phyloP scores from a whole-genome alignment of 2,113 vertebrate genomes.

The Poecile atricapillus region DNA sequence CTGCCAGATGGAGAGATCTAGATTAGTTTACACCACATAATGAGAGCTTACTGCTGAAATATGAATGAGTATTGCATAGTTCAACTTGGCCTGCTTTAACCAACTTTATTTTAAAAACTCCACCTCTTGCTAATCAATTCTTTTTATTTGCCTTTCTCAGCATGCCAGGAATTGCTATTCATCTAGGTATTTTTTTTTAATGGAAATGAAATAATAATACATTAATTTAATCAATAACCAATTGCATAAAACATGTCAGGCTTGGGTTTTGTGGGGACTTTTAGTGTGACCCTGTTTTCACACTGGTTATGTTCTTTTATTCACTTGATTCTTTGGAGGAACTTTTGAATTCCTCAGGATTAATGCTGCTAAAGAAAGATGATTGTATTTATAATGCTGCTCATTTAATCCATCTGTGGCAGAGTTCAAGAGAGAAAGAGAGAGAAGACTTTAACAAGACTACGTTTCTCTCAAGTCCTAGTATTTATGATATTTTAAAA shows the following conservation, averaged over 20 bases:
- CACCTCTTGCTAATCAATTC: neutral
- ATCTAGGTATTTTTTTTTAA: neutral
- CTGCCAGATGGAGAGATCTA: conserved; percentile 12
- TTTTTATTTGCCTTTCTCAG: neutral
- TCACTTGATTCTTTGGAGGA: neutral
- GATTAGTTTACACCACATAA: neutral
- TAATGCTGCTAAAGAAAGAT: neutral
- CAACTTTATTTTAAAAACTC: neutral
- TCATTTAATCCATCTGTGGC: neutral
- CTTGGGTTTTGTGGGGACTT: neutral
- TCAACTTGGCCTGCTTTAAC: neutral
- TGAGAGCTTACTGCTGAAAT: neutral
- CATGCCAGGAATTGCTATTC: neutral
- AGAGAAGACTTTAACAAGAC: neutral
- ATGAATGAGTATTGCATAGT: neutral
- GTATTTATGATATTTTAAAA: neutral
- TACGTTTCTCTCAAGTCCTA: neutral
- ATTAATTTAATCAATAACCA: neutral
- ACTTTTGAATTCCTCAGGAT: neutral
- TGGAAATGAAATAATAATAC: neutral
- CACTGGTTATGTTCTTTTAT: neutral
- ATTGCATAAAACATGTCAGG: neutral
- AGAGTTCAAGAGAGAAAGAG: neutral
- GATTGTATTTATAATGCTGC: neutral
- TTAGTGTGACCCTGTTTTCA: neutral